Evolutionary conservation across 1,140 invertebrate genomes (phyloP).

Genomic region (Rhopalosiphum maidis): DNA sequence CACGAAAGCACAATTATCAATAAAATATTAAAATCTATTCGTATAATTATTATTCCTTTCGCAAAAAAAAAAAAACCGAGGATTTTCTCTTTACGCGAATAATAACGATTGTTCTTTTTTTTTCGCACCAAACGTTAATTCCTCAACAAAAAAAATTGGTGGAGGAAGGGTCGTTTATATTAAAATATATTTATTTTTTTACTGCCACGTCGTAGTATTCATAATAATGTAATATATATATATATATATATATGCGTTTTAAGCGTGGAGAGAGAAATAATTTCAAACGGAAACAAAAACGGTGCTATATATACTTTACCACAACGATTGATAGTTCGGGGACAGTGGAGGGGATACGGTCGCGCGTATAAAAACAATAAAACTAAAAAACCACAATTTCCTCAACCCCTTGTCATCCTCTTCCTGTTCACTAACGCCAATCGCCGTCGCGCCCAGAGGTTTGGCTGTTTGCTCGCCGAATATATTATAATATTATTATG

Average conservation of each 20-base stretch:
- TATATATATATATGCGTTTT: not conserved
- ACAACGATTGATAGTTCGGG: not conserved
- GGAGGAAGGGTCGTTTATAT: not conserved
- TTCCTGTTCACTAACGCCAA: not conserved
- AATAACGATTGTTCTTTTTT: not conserved
- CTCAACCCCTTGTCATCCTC: not conserved
- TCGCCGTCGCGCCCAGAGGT: not conserved
- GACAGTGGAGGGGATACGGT: not conserved
- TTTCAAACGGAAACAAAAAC: not conserved
- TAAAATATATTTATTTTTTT: not conserved
- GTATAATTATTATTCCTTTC: not conserved
- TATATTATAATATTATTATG: constrained; percentile 8
- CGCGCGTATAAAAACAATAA: not conserved
- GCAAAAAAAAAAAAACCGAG: not conserved
- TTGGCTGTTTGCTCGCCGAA: not conserved
- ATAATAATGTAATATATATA: not conserved
- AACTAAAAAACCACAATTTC: not conserved
- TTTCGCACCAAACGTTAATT: constrained; percentile 12
- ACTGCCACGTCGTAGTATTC: not conserved
- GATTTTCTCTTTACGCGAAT: not conserved
- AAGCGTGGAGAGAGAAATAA: not conserved
- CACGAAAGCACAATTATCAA: not conserved
- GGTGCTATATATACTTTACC: not conserved
- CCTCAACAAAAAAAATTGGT: not conserved
- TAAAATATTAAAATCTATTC: constrained; percentile 35